phyloP scores from a whole-genome alignment of 2,888 invertebrate genomes.

The Parnassius mnemosyne region DNA sequence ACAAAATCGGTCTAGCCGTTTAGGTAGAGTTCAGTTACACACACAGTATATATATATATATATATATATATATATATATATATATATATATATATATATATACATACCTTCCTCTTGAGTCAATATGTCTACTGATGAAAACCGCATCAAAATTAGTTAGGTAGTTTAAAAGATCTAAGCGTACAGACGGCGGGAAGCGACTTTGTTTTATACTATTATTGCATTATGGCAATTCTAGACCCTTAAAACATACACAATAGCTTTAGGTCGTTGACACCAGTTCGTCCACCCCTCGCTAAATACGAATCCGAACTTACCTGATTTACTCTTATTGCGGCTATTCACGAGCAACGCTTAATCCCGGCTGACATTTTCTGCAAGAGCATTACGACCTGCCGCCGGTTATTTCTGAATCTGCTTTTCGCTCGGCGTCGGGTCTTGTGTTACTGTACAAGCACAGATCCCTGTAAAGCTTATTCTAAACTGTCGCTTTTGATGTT shows the following conservation, averaged over 20 bases:
- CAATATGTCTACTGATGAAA: too few relatives aligned
- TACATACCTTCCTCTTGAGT: too few relatives aligned
- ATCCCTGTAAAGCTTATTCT: constrained; percentile 1
- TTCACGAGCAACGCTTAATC: constrained; percentile 38
- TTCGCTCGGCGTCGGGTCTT: constrained; percentile 2
- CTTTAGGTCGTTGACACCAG: constrained; percentile 27
- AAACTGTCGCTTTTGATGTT: constrained; percentile 21
- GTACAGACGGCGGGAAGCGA: too few relatives aligned
- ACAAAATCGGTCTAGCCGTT: too few relatives aligned
- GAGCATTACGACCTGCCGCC: constrained; percentile 23
- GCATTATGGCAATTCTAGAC: not conserved
- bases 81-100: too few relatives aligned
- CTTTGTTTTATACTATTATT: too few relatives aligned
- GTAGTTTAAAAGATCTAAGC: too few relatives aligned
- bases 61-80: too few relatives aligned
- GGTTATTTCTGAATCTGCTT: constrained; percentile 29
- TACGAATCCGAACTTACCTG: constrained; percentile 29
- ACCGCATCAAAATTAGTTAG: too few relatives aligned
- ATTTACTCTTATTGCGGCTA: constrained; percentile 44
- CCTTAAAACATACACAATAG: constrained; percentile 10
- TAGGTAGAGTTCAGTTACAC: too few relatives aligned
- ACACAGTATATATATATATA: too few relatives aligned
- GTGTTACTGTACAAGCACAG: not conserved
- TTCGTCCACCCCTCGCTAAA: constrained; percentile 29
- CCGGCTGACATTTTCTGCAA: constrained; percentile 42